These are phyloP conservation scores for Tachina fera DNA, from an alignment of 2,888 invertebrate genomes.

Conservation along the genomic window DNA sequence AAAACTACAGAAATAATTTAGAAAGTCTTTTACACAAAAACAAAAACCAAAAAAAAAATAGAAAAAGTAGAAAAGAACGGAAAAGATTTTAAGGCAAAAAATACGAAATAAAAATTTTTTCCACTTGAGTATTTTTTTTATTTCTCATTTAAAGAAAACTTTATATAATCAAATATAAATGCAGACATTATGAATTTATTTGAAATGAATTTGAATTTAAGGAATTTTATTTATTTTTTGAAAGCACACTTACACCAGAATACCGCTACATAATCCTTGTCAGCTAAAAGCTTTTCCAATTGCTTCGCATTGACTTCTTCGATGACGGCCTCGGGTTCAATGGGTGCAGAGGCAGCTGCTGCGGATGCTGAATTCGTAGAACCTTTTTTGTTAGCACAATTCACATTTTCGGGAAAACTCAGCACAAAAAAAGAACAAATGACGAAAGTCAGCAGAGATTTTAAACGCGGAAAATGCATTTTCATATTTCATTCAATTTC, in stretches of 20 bases:
- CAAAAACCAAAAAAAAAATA: conserved; percentile 61
- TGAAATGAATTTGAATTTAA: conserved; percentile 22
- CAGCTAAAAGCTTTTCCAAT: conserved; percentile 93
- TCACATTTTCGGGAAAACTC: conserved; percentile 83
- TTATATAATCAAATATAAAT: conserved; percentile 66
- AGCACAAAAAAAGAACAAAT: conserved; percentile 82
- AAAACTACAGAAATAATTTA: conserved; percentile 61
- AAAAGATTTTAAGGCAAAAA: conserved; percentile 58
- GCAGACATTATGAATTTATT: conserved; percentile 68
- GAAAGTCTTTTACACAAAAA: conserved; percentile 49
- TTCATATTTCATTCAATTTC: conserved; percentile 69
- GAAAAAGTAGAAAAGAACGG: conserved; percentile 69
- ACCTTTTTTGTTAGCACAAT: conserved; percentile 82
- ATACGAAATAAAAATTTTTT: conserved; percentile 64
- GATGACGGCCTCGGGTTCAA: conserved; percentile 89
- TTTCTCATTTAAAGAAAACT: conserved; percentile 56
- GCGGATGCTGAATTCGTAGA: conserved; percentile 79
- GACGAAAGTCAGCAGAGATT: conserved; percentile 81
- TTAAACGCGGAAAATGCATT: conserved; percentile 83
- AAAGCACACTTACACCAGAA: conserved; percentile 96
- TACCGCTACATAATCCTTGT: conserved; percentile 97
- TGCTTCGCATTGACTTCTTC: conserved; percentile 97
- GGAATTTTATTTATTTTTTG: conserved; percentile 50
- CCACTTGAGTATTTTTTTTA: conserved; percentile 66
- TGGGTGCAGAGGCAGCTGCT: conserved; percentile 74